Percentiles rank a stretch among this genome's conserved stretches.
phyloP scores from a whole-genome alignment of 2,113 vertebrate genomes.

The Vombatus ursinus region DNA sequence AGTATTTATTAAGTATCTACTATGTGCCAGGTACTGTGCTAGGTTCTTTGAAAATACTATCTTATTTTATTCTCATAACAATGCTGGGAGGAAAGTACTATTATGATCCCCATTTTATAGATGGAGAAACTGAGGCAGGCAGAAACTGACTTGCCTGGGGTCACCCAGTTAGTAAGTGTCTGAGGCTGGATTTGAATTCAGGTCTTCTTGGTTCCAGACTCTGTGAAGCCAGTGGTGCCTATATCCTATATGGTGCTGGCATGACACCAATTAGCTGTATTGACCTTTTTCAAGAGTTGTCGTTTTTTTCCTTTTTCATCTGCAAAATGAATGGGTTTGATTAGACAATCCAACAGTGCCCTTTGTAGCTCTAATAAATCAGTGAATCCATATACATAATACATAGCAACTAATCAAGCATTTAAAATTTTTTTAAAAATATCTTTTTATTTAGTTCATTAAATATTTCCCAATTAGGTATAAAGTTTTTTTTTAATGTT shows the following conservation, averaged over 20 bases:
- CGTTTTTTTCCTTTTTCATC: background rate
- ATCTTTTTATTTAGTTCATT: background rate
- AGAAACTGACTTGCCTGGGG: background rate
- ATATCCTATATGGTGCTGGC: background rate
- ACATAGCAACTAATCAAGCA: background rate
- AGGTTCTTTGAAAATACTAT: too few species aligned
- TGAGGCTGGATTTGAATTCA: background rate
- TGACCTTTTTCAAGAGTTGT: background rate
- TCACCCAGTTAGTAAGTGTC: background rate
- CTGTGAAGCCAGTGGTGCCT: background rate
- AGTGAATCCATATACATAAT: background rate
- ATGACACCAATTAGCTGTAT: background rate
- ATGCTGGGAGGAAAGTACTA: background rate
- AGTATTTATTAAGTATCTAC: background rate
- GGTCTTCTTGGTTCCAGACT: background rate
- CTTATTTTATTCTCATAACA: background rate
- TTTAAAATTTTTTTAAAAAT: background rate
- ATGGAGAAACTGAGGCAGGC: background rate
- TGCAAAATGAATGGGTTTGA: background rate
- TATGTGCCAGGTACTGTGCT: background rate
- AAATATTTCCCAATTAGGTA: background rate
- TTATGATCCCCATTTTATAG: background rate
- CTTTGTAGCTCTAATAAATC: background rate
- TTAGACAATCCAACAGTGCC: background rate
- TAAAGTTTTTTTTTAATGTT: background rate